Evolutionary conservation across 2,888 invertebrate species (phyloP), one percentile per base, ranked within the genome.

Genomic region (Scrobipalpa costella): DNA sequence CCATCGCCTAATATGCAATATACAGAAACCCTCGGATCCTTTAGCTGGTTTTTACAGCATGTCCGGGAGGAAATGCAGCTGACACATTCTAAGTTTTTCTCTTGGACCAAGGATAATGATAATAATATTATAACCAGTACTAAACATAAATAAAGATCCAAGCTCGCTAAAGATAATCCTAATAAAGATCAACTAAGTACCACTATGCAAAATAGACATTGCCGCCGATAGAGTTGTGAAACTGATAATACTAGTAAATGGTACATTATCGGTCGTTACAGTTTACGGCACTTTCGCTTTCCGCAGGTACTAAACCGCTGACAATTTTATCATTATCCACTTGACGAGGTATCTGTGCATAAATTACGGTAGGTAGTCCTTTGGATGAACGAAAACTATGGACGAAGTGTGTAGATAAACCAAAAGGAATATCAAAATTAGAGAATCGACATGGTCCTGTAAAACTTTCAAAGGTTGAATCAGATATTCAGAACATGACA

Each of bases 291-390:
- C 71, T 75, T 72, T 75, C 74, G 69, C 69, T 75, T 70, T 73
- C 66, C 57, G 64, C 66, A 61, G 61, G 49, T 34, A 61, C 47
- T 60, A 49, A 60, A 38, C 65, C 60, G 62, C 63, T 66, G 62
- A 71, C 73, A 73, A 74, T 80, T 74, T 75, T 72, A 70, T 72
- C 73, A 77, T 80, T 79, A 80, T 69, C 71, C 66, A 65, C 65
- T 71, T 73, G 62, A 67, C 73, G 63, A 72, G 69, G 78, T 79
- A 70, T 73, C 75, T 72, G 69, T 67, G 75, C 70, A 78, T 79
- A 73, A 75, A 77, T 80, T 77, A 69, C 63, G 63, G 62, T 63
- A 64, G 66, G 61, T 63, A 64, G 66, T 59, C 13, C 44, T 44
- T 44, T n/a, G 44, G 15, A 3, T 44, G 5, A n/a, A 44, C n/a